Base-by-base conservation (phyloP, 2,888 invertebrate species). In the Phymatocera aterrima region DNA sequence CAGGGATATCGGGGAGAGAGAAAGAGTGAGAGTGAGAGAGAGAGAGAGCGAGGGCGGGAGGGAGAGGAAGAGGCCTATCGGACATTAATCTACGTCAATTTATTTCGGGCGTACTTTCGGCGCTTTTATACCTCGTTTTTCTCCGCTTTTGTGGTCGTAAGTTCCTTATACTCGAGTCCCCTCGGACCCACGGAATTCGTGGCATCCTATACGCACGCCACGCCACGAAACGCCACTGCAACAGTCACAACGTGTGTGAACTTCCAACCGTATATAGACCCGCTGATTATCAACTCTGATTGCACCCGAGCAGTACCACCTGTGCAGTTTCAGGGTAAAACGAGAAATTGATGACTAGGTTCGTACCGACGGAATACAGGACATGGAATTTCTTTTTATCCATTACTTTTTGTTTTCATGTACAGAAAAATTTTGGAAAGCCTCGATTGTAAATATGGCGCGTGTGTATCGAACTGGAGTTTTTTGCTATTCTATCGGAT, bases 71-170 rank as follows among this genome's bases (percentile, higher is more conserved):
- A 18, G 8, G 40, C 28, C 43, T 68, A 68, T 68, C 72, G 72
- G 54, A 48, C 72, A 54, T 72, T 72, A 51, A 51, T 72, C 72
- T 34, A 46, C 48, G 31, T 72, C 48, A 34, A 54, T 72, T 72
- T 54, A 72, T 72, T 51, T 54, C 72, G 48, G 21, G 37, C 54
- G 51, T 72, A 72, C 72, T 72, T 72, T 72, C 43, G 68, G 24
- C 65, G 43, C 65, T 68, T 68, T 68, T 68, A 68, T 68, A 43
- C 51, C 34, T 31, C 72, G 72, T 54, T 72, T 51, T 34, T 72
- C 21, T 51, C 34, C 34, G 31, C n/a, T 34, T 72, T 51, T 24
- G 48, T 72, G 72, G 48, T 37, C 51, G 72, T 72, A 34, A 8
- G 43, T 72, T 34, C 12, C 37, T 43, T 40, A 21, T 28, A 24